Conservation (phyloP, 2,888 invertebrate genomes). For the Oasisia sp. region DNA sequence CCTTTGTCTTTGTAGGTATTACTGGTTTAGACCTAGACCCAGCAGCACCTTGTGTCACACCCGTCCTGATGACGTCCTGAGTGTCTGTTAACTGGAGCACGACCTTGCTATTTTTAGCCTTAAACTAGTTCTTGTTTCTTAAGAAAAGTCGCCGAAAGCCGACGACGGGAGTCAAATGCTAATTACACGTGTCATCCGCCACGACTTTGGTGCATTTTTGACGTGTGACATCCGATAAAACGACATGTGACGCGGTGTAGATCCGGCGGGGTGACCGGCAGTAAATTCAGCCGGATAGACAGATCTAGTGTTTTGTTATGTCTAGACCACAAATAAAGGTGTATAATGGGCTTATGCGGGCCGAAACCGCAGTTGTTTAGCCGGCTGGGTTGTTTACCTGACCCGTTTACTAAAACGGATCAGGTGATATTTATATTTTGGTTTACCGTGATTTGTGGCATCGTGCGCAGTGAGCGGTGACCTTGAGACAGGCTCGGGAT, state of each 20-base stretch:
- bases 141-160: not conserved
- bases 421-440: not conserved
- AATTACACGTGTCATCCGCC: not conserved
- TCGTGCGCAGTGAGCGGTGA: not conserved
- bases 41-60: not conserved
- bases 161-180: not conserved
- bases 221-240: not conserved
- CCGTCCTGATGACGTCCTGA: not conserved
- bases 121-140: slow-evolving; percentile 11
- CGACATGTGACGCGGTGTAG: not conserved
- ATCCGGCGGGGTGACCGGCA: not conserved
- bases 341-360: not conserved
- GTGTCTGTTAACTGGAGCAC: not conserved
- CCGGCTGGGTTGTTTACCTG: not conserved
- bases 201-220: not conserved
- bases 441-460: not conserved
- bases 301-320: not conserved
- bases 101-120: not conserved
- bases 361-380: not conserved
- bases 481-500: not conserved
- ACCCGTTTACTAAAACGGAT: not conserved
- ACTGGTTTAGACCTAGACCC: not conserved
- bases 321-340: not conserved
- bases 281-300: not conserved
- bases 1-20: not conserved